Conservation (phyloP, 2,888 invertebrate species). For the Germaria angustata region DNA sequence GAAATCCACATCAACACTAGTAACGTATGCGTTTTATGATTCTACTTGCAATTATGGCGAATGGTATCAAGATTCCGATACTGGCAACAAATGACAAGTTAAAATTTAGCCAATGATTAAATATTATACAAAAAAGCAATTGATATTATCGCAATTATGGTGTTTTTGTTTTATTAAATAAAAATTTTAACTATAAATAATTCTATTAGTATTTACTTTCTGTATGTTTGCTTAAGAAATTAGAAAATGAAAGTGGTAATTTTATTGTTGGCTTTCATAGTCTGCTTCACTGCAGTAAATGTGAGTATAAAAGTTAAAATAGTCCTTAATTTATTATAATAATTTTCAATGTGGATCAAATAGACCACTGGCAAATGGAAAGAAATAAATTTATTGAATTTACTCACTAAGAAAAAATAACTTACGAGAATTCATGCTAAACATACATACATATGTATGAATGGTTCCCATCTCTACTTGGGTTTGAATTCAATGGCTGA, state of each 20-base stretch:
- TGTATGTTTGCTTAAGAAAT: neutral
- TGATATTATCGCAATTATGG: neutral
- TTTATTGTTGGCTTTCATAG: neutral
- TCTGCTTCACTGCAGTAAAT: conserved; percentile 5
- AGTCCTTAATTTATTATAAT: neutral
- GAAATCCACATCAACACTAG: neutral
- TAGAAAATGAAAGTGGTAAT: conserved; percentile 1
- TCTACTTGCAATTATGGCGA: neutral
- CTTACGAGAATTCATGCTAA: no score
- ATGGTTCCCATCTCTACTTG: no score
- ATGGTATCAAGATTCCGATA: neutral
- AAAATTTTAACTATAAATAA: neutral
- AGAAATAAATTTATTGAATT: no score
- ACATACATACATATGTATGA: neutral
- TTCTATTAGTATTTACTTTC: neutral
- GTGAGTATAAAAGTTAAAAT: neutral
- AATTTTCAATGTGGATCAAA: no score
- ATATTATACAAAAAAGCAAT: neutral
- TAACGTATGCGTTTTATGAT: neutral
- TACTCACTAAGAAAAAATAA: no score
- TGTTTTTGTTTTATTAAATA: neutral
- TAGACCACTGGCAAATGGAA: no score
- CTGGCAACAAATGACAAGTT: neutral
- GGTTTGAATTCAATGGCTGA: no score
- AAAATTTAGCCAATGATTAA: neutral